A percentile compares a stretch with the other conserved stretches of the same genome.
Evolutionary conservation across 2,888 invertebrate species (phyloP).

Genomic region (Neoitamus cyanurus): DNA sequence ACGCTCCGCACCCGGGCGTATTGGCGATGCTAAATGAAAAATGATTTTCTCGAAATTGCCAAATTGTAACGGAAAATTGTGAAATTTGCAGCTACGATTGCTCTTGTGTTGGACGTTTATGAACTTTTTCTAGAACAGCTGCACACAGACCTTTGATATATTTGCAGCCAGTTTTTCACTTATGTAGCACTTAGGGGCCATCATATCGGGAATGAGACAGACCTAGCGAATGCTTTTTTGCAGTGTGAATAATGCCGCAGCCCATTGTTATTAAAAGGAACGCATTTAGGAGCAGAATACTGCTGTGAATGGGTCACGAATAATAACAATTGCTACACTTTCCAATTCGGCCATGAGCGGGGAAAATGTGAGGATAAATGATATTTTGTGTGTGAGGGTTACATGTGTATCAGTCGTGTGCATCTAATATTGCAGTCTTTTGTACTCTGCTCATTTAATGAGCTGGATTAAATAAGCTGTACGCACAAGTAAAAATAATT

Average conservation of each 20-base stretch:
- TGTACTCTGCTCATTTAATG: no score
- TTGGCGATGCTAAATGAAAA: constrained; percentile 40
- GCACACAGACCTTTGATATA: neutral
- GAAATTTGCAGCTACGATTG: constrained; percentile 37
- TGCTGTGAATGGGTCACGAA: neutral
- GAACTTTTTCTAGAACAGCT: constrained; percentile 18
- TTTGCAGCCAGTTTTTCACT: neutral
- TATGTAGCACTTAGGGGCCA: neutral
- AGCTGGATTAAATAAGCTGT: no score
- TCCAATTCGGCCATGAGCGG: neutral
- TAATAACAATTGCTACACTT: neutral
- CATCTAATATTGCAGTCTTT: no score
- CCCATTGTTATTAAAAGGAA: neutral
- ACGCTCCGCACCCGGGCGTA: constrained; percentile 3
- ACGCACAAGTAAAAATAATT: no score
- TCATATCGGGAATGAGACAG: neutral
- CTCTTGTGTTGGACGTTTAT: constrained; percentile 31
- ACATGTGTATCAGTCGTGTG: no score
- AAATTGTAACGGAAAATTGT: constrained; percentile 43
- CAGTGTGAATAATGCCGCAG: neutral
- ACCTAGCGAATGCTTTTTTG: neutral
- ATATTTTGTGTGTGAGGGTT: no score
- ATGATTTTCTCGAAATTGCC: constrained; percentile 44
- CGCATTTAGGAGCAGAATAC: neutral
- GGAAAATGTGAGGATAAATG: neutral